Conservation (phyloP, 2,797 vertebrate species). For the Halcyon leucocephala region DNA sequence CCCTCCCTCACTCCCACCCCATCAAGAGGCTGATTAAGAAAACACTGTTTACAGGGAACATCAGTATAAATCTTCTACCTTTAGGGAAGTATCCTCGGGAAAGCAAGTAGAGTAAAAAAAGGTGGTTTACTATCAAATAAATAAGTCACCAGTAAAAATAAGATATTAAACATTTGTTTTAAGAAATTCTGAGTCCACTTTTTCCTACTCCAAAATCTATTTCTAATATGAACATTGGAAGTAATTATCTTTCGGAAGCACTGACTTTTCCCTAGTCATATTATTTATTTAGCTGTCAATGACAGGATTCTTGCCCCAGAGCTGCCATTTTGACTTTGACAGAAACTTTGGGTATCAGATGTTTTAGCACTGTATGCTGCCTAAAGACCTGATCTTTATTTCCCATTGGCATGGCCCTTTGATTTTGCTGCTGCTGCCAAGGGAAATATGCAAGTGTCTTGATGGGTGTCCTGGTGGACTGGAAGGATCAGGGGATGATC, state of each 20-base stretch:
- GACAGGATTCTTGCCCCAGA: neutral
- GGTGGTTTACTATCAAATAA: neutral
- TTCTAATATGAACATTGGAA: neutral
- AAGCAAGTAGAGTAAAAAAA: neutral
- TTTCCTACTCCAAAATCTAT: neutral
- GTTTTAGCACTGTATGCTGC: accelerated
- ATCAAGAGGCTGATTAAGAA: neutral
- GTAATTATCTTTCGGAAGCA: neutral
- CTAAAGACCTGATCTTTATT: neutral
- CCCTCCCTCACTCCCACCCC: neutral
- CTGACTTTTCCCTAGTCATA: neutral
- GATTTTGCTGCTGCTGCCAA: neutral
- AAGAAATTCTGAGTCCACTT: neutral
- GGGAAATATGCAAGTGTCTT: neutral
- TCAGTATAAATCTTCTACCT: neutral
- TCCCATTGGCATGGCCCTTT: neutral
- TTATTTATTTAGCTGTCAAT: neutral
- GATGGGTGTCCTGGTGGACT: neutral
- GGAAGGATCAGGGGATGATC: neutral
- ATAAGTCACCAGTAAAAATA: neutral
- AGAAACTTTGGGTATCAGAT: neutral
- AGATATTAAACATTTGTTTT: neutral
- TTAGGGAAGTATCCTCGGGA: constrained; percentile 12
- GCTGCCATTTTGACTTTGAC: neutral
- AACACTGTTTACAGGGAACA: neutral